Base-by-base conservation (phyloP, 2,797 vertebrate species). In the Sphenodon punctatus region DNA sequence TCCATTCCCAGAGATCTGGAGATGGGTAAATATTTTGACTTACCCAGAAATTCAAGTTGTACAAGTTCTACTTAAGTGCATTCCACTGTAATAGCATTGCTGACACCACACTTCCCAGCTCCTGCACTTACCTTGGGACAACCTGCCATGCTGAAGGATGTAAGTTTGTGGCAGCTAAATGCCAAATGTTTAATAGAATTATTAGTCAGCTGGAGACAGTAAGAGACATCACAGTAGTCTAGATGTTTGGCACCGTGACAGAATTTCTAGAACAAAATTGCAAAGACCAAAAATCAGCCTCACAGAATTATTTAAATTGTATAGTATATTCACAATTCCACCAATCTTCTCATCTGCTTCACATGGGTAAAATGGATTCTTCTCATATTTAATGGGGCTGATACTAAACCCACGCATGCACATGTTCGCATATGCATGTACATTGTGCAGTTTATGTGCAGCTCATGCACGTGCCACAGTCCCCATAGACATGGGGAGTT, bases 181-280 rank as follows among this genome's bases (percentile, higher is more conserved):
- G 96, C 92, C 73, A 96, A 34, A 1, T 94, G 65, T 92, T 93
- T 96, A 88, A 97, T 78, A 34, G 96, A 89, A 10, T 72, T 75
- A 66, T 97, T 94, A 16, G 94, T 90, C 91, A 98, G 91, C 74
- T 94, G 91, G 39, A 85, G 76, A 88, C 97, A 97, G 58, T 84
- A 90, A 68, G 96, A 97, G 71, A 96, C 81, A 23, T 96, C 95
- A 49, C 97, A 71, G 36, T 93, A 80, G 49, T 98, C 96, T 92
- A 98, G 91, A 68, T 59, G 64, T 59, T 66, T 89, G 39, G 89
- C 78, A 32, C 91, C 94, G 84, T 90, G 93, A 81, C 96, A 98
- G 89, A 97, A 93, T 61, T 75, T 94, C 97, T 98, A 90, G 39
- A 93, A 93, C 51, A 87, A 36, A 73, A 30, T 1, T 1, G 83